phyloP scores from a whole-genome alignment of 2,113 vertebrate genomes.

The Silurus glanis region DNA sequence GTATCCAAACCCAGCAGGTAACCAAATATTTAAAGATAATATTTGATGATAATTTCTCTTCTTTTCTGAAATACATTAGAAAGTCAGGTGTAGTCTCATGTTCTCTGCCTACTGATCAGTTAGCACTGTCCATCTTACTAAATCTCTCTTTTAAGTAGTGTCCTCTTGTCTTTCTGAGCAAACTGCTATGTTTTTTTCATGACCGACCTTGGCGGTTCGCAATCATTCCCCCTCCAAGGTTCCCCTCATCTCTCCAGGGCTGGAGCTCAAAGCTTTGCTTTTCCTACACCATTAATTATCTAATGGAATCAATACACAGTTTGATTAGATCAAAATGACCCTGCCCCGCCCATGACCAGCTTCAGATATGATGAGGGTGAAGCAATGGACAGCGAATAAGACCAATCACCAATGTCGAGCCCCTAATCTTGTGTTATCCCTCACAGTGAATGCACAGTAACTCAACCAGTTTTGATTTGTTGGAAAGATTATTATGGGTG shows the following conservation, averaged over 20 bases:
- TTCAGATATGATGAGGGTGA: constrained; percentile 60
- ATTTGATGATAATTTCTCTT: constrained; percentile 37
- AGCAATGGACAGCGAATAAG: constrained; percentile 17
- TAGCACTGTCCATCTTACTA: constrained; percentile 52
- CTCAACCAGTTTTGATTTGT: constrained; percentile 5
- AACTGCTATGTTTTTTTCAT: constrained; percentile 32
- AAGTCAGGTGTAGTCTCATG: constrained; percentile 75
- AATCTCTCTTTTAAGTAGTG: constrained; percentile 40
- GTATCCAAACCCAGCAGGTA: neutral
- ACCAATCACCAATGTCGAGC: constrained; percentile 27
- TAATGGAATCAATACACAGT: constrained; percentile 77
- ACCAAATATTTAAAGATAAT: neutral
- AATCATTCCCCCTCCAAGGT: constrained; percentile 75
- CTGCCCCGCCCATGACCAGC: constrained; percentile 66
- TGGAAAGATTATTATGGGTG: neutral
- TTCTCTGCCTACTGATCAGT: constrained; percentile 75
- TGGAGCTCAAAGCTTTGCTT: constrained; percentile 51
- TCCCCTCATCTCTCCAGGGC: constrained; percentile 72
- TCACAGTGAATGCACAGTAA: neutral
- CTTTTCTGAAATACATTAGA: constrained; percentile 71
- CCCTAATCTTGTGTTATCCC: constrained; percentile 1
- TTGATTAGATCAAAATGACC: constrained; percentile 76
- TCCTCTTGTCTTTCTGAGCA: constrained; percentile 31
- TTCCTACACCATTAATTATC: constrained; percentile 78
- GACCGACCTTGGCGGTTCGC: constrained; percentile 68